A percentile compares a stretch with the other conserved stretches of the same genome.
Conservation (phyloP, 2,888 invertebrate species). For the Rotaria macrura region DNA sequence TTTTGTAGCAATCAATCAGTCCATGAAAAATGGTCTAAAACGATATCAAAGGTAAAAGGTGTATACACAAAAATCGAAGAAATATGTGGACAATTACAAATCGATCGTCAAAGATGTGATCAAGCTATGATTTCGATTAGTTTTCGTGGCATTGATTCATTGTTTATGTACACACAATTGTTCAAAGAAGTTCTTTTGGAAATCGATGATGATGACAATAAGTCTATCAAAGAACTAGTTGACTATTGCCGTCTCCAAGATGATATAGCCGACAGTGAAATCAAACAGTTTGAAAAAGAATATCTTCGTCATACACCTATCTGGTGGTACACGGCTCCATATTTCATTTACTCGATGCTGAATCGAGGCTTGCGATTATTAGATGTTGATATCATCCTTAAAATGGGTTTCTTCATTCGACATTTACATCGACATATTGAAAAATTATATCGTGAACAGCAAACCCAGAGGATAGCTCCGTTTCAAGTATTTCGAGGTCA, state of each 20-base stretch:
- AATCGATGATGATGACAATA: not conserved
- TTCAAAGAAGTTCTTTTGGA: not conserved
- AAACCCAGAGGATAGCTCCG: not conserved
- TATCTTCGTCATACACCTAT: not conserved
- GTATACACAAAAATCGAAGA: not conserved
- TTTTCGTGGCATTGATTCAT: not conserved
- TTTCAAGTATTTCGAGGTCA: not conserved
- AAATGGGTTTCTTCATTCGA: not conserved
- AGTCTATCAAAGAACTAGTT: not conserved
- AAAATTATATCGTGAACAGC: not conserved
- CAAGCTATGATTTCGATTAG: not conserved
- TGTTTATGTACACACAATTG: not conserved
- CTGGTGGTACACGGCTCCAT: not conserved
- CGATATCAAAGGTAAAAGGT: not conserved
- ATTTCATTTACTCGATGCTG: not conserved
- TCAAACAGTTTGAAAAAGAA: not conserved
- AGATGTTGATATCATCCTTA: not conserved
- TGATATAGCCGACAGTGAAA: not conserved
- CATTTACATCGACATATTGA: not conserved
- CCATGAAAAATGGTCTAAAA: not conserved
- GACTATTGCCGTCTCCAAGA: not conserved
- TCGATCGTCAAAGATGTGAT: not conserved
- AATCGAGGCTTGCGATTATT: not conserved
- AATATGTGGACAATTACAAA: not conserved
- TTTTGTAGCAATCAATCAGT: not conserved